Percentiles rank a stretch among this genome's conserved stretches.
Evolutionary conservation across 2,888 invertebrate genomes (phyloP).

Genomic region (Parelbella ahira): DNA sequence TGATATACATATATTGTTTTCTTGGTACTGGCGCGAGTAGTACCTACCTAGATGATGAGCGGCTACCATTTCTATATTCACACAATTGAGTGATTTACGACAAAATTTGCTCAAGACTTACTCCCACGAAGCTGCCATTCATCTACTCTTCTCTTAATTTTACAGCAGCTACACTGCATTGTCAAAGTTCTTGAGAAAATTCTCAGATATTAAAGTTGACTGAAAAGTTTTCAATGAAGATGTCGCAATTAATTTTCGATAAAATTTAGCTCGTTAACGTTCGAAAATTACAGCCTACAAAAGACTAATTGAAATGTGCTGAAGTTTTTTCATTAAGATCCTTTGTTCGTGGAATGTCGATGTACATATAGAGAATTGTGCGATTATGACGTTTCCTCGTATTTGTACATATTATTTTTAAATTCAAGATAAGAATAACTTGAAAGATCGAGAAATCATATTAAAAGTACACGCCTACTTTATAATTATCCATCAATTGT

Average conservation of each 20-base stretch:
- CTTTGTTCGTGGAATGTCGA: constrained; percentile 8
- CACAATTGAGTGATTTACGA: constrained; percentile 13
- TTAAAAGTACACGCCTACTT: too few species aligned
- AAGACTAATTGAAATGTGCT: constrained; percentile 68
- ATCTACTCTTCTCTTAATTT: constrained; percentile 16
- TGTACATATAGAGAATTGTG: background rate
- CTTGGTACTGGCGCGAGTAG: too few species aligned
- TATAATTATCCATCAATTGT: too few species aligned
- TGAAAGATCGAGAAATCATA: too few species aligned
- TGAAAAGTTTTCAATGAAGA: constrained; percentile 74
- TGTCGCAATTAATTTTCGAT: constrained; percentile 80
- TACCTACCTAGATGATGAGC: constrained; percentile 5
- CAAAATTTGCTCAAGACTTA: constrained; percentile 4
- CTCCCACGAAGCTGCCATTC: constrained; percentile 6
- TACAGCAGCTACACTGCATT: constrained; percentile 19
- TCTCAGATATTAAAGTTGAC: constrained; percentile 66
- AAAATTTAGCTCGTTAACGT: constrained; percentile 78
- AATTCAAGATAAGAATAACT: too few species aligned
- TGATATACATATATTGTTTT: too few species aligned
- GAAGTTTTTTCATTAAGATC: constrained; percentile 71
- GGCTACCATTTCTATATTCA: background rate
- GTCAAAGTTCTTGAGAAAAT: constrained; percentile 59
- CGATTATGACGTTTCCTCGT: too few species aligned
- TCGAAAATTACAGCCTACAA: constrained; percentile 68
- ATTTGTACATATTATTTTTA: too few species aligned